Conservation (phyloP, 2,888 invertebrate species). For the Iphiclides podalirius region DNA sequence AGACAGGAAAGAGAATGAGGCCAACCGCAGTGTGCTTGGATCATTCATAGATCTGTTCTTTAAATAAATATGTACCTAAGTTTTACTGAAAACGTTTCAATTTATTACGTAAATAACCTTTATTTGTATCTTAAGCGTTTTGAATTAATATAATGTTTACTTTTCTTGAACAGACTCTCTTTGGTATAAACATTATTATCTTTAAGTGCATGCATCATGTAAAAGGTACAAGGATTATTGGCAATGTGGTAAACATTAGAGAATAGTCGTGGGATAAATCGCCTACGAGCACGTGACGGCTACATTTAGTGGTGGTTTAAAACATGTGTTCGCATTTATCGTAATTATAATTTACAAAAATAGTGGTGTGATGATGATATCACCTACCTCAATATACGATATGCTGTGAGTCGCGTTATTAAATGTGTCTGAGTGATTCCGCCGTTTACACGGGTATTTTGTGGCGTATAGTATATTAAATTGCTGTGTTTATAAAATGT, state of each 20-base stretch:
- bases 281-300: conserved; percentile 53
- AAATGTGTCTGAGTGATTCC: conserved; percentile 46
- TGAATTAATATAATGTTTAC: no score
- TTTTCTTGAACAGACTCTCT: no score
- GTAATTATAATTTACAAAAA: conserved; percentile 54
- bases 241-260: conserved; percentile 21
- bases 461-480: background rate
- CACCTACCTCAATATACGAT: conserved; percentile 39
- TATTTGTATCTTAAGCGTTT: no score
- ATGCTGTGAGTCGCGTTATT: conserved; percentile 42
- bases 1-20: conserved; percentile 38
- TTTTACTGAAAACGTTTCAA: conserved; percentile 16
- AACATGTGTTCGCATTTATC: conserved; percentile 41
- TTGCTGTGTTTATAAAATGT: conserved; percentile 38
- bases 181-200: background rate
- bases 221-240: conserved; percentile 6
- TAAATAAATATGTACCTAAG: conserved; percentile 42
- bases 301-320: conserved; percentile 32
- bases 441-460: conserved; percentile 37
- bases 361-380: conserved; percentile 51
- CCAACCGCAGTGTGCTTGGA: conserved; percentile 47
- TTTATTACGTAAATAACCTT: no score
- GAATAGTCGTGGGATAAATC: conserved; percentile 24
- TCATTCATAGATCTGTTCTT: conserved; percentile 66
- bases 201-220: conserved; percentile 9